Evolutionary conservation across 2,113 vertebrate genomes (phyloP).

Genomic region (Hymenochirus boettgeri): DNA sequence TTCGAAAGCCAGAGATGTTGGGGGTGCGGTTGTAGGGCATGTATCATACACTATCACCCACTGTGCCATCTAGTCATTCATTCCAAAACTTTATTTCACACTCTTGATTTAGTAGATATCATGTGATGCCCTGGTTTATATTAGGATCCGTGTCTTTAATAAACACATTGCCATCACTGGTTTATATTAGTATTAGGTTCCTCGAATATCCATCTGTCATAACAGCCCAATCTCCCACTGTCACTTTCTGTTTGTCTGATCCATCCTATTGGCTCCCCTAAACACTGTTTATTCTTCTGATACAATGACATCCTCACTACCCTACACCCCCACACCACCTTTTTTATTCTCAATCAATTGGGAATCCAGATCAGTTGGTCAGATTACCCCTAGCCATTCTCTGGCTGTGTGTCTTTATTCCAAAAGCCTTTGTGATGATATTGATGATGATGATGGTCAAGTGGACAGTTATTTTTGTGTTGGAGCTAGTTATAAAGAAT

Average conservation of each 20-base stretch:
- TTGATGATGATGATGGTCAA: slow-evolving; percentile 99
- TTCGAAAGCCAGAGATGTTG: too few species aligned
- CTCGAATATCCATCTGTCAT: too few species aligned
- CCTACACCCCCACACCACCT: not conserved
- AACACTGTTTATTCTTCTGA: slow-evolving; percentile 41
- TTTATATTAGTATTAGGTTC: too few species aligned
- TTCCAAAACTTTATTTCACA: too few species aligned
- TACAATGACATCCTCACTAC: slow-evolving; percentile 53
- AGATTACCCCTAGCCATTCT: slow-evolving; percentile 78
- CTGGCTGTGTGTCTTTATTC: slow-evolving; percentile 81
- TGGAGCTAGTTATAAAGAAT: slow-evolving; percentile 99
- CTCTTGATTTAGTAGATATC: too few species aligned
- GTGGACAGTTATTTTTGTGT: slow-evolving; percentile 99
- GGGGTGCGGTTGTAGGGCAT: too few species aligned
- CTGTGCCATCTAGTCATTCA: too few species aligned
- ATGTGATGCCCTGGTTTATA: too few species aligned
- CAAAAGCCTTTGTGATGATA: slow-evolving; percentile 94
- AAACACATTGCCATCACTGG: too few species aligned
- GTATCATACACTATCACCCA: too few species aligned
- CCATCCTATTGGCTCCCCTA: slow-evolving; percentile 27
- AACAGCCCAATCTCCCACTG: too few species aligned
- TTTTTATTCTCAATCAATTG: slow-evolving; percentile 77
- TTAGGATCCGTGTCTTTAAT: too few species aligned
- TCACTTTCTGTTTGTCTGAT: not conserved
- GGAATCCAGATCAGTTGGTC: slow-evolving; percentile 86